Base-by-base conservation (phyloP, 2,888 invertebrate species). In the Lycophotia porphyrea region DNA sequence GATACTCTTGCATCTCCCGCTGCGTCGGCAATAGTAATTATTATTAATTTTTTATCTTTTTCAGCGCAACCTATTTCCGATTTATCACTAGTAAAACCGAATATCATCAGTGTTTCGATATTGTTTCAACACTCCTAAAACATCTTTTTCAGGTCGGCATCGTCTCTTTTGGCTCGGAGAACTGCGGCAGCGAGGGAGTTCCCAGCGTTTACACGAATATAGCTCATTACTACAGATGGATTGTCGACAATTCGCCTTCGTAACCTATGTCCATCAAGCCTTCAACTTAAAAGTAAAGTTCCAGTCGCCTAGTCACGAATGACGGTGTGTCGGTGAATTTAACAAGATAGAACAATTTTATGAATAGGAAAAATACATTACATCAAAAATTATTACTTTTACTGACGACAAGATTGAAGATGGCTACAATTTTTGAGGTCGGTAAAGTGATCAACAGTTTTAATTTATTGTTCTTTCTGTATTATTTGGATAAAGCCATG, bases 131-230 rank as follows among this genome's bases (percentile, higher is more conserved):
- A 55, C 24, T n/a, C 0, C 18, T 42, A 2, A 36, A 44, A 55
- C 24, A 0, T 63, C 5, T 44, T 0, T 80, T 84, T 47, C 88
- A 98, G 98, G 97, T 98, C 81, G 98, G 98, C 47, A 97, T 98
- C 55, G 97, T 98, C 82, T 98, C 98, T 0, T 98, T 98, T 87
- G 98, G 98, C 2, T 98, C 98, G 0, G 98, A 98, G 86, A 98
- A 98, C 91, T 98, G 98, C 88, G 98, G 98, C 39, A 97, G 97
- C 34, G 95, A 97, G 75, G 98, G 98, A 5, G 97, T 98, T 0
- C 98, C 98, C 4, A 98, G 98, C 86, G 98, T 98, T 0, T 98
- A 98, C 90, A 98, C 98, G 0, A 97, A 98, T 86, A 96, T 98
- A 65, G 98, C 97, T 39, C 98, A 98, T 91, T 98, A 98, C 88